Percentiles rank a stretch among this genome's conserved stretches.
Conservation (phyloP, 2,113 vertebrate genomes). For the Muntiacus reevesi region DNA sequence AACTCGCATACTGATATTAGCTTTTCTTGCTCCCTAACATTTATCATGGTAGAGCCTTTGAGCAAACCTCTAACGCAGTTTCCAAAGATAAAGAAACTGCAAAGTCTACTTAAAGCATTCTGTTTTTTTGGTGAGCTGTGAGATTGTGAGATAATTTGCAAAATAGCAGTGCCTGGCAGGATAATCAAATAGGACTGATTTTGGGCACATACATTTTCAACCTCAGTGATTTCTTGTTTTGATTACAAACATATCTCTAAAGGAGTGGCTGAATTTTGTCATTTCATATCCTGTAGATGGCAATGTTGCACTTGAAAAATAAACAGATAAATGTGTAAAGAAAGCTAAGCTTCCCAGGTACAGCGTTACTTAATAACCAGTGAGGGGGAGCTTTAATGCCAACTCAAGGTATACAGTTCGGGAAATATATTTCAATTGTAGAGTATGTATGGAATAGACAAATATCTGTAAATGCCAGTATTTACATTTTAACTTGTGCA, state of each 20-base stretch:
- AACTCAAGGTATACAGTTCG: slow-evolving; percentile 61
- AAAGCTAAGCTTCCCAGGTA: neutral
- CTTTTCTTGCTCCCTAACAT: neutral
- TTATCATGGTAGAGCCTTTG: slow-evolving; percentile 40
- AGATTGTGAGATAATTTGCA: slow-evolving; percentile 66
- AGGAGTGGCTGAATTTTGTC: slow-evolving; percentile 20
- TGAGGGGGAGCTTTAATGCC: slow-evolving; percentile 63
- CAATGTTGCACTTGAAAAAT: slow-evolving; percentile 79
- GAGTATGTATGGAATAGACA: slow-evolving; percentile 8
- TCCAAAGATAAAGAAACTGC: slow-evolving; percentile 19
- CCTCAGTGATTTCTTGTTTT: slow-evolving; percentile 56
- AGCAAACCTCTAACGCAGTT: slow-evolving; percentile 34
- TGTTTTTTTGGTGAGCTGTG: slow-evolving; percentile 48
- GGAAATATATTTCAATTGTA: slow-evolving; percentile 52
- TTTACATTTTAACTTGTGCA: slow-evolving; percentile 58
- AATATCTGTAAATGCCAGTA: slow-evolving; percentile 70
- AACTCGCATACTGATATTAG: neutral
- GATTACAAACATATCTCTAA: slow-evolving; percentile 19
- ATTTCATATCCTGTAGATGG: slow-evolving; percentile 80
- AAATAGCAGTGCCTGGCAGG: slow-evolving; percentile 61
- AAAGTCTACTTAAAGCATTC: slow-evolving; percentile 43
- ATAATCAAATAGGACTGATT: slow-evolving; percentile 73
- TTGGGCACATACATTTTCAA: slow-evolving; percentile 67
- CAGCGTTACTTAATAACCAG: slow-evolving; percentile 65
- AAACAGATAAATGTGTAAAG: neutral